Evolutionary conservation across 2,888 invertebrate genomes (phyloP), one percentile per base, ranked within the genome.

Genomic region (Synanthedon andrenaeformis): DNA sequence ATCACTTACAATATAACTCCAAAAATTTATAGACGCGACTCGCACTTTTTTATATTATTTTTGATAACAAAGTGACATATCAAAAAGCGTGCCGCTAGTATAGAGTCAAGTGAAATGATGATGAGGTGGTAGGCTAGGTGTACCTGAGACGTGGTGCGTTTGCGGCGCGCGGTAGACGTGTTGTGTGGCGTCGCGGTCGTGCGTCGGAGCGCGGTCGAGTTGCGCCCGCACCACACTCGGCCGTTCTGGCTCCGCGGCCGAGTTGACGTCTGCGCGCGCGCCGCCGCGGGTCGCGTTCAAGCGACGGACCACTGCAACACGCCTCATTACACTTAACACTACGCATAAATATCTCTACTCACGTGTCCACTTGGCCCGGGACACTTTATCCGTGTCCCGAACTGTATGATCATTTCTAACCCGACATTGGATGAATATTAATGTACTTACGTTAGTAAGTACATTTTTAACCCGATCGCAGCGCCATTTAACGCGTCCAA

Each of bases 221-320:
- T 86, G 86, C 62, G 86, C 86, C 67, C 86, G 86, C 69, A 87
- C 74, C 64, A 85, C 86, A 73, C 85, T 84, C 55, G 85, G 84
- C 65, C 86, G 78, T 76, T 85, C 86, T 52, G 57, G 55, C 52
- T 56, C 51, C 53, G 56, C 61, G 48, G 63, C 52, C 57, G 52
- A 35, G 35, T 35, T 35, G 35, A 10, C 54, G 56, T 54, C 56
- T 51, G 65, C 65, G 56, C 64, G 66, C 57, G 62, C 59, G 53
- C 57, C 62, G 77, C 72, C 64, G 69, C 73, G 74, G 72, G 82
- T 80, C 74, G 69, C 62, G 67, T 63, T 65, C 63, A 54, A 59
- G 56, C 67, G 67, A 54, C 72, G 68, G 62, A 61, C 65, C 63
- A 61, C 75, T 75, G 73, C 66, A 76, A 83, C 72, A 72, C 71